Percentiles rank a stretch among this genome's conserved stretches.
phyloP scores from a whole-genome alignment of 1,140 invertebrate species.

The Cherax destructor region DNA sequence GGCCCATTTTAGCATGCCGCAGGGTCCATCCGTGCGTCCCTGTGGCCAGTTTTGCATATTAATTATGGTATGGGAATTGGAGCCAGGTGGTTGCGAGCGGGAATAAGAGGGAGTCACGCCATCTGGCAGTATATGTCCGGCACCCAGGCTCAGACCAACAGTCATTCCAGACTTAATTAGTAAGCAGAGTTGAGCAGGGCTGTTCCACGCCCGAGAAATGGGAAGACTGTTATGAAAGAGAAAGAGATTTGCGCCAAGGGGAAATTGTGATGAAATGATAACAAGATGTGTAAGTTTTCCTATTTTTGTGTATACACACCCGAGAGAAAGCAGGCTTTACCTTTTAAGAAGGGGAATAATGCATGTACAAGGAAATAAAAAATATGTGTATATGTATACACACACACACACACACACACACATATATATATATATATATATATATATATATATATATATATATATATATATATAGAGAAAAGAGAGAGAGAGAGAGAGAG shows the following conservation, averaged over 20 bases:
- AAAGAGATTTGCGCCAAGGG: constrained; percentile 1
- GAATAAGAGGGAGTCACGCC: constrained; percentile 68
- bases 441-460: too few species aligned
- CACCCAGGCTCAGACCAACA: constrained; percentile 62
- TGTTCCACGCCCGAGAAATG: constrained; percentile 32
- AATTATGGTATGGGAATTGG: constrained; percentile 70
- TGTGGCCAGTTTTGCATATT: constrained; percentile 62
- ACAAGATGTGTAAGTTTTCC: neutral
- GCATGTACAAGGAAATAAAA: too few species aligned
- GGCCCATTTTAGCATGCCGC: neutral
- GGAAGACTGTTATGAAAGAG: constrained; percentile 45
- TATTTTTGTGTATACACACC: neutral
- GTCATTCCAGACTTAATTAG: constrained; percentile 67
- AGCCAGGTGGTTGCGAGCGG: constrained; percentile 62
- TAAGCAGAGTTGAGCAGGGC: constrained; percentile 62
- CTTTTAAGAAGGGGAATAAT: too few species aligned
- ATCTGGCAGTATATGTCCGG: constrained; percentile 65
- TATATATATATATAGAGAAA: too few species aligned
- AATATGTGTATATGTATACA: too few species aligned
- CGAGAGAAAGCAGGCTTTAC: too few species aligned
- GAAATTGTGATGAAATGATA: constrained; percentile 11
- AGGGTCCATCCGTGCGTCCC: neutral
- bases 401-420: too few species aligned
- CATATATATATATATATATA: too few species aligned
- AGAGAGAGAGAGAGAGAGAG: too few species aligned